A percentile compares a stretch with the other conserved stretches of the same genome.
phyloP scores from a whole-genome alignment of 2,797 vertebrate genomes.

The Hozukius guyotensis region DNA sequence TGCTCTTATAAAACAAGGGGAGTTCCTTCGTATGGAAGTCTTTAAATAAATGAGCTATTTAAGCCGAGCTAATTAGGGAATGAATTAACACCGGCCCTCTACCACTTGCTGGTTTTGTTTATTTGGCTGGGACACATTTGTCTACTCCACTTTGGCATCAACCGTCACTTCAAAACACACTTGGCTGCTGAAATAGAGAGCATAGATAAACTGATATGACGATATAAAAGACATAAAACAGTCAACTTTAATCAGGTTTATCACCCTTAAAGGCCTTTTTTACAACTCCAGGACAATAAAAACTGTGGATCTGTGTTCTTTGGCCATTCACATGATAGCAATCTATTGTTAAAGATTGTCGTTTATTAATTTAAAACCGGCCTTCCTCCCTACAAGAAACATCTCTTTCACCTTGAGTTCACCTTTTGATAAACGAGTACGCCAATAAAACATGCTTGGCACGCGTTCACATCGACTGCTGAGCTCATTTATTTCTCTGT shows the following conservation, averaged over 20 bases:
- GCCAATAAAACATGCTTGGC: neutral
- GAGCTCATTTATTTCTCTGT: slow-evolving; percentile 8
- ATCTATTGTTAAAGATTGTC: neutral
- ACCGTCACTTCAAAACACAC: slow-evolving; percentile 3
- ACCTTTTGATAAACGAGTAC: neutral
- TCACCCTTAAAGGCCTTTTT: neutral
- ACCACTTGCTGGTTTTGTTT: slow-evolving; percentile 42
- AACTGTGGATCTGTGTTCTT: neutral
- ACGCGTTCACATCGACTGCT: neutral
- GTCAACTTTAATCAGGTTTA: neutral
- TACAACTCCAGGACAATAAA: neutral
- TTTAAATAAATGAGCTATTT: slow-evolving; percentile 11
- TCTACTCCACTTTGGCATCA: slow-evolving; percentile 24
- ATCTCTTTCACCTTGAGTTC: neutral
- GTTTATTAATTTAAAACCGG: neutral
- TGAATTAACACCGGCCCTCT: slow-evolving; percentile 1
- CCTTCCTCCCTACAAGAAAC: neutral
- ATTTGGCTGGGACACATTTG: slow-evolving; percentile 28
- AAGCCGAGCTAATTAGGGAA: slow-evolving; percentile 13
- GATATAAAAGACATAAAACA: neutral
- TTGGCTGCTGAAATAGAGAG: slow-evolving; percentile 8
- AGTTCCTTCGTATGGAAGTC: neutral
- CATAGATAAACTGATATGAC: neutral
- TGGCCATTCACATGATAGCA: neutral
- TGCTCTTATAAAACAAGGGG: neutral